These are phyloP conservation scores for Climacteris rufus DNA, from an alignment of 2,113 vertebrate genomes.

Conservation along the genomic window DNA sequence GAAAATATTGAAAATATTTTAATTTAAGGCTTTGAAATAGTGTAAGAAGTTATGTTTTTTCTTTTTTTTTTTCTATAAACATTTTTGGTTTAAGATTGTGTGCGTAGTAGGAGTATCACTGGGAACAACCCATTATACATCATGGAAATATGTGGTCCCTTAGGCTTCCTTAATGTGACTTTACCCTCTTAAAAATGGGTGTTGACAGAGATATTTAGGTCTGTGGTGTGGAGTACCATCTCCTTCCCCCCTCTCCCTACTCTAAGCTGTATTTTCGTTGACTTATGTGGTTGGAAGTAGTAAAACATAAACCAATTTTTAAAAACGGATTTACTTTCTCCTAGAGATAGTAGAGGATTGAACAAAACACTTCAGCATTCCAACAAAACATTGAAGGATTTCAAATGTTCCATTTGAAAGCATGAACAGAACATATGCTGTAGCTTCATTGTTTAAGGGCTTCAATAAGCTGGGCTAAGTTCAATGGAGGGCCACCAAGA, in stretches of 20 bases:
- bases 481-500: not conserved
- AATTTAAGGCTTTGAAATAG: not conserved
- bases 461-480: not conserved
- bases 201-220: not conserved
- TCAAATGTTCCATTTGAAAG: not conserved
- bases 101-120: not conserved
- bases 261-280: not conserved
- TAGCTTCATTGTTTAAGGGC: not conserved
- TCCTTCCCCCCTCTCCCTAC: accelerated
- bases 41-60: not conserved
- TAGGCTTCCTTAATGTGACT: not conserved
- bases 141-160: not conserved
- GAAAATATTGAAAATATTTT: not conserved
- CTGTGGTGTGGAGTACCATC: not conserved
- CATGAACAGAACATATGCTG: not conserved
- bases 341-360: not conserved
- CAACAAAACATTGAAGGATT: not conserved
- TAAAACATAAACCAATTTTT: not conserved
- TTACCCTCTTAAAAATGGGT: not conserved
- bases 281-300: not conserved
- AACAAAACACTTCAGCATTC: not conserved
- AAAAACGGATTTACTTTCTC: not conserved
- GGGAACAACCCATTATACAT: not conserved
- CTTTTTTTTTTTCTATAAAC: not conserved
- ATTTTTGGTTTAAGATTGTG: not conserved